A percentile compares a stretch with the other conserved stretches of the same genome.
phyloP scores from a whole-genome alignment of 2,797 vertebrate species.

The Melanotaenia maccullochi region DNA sequence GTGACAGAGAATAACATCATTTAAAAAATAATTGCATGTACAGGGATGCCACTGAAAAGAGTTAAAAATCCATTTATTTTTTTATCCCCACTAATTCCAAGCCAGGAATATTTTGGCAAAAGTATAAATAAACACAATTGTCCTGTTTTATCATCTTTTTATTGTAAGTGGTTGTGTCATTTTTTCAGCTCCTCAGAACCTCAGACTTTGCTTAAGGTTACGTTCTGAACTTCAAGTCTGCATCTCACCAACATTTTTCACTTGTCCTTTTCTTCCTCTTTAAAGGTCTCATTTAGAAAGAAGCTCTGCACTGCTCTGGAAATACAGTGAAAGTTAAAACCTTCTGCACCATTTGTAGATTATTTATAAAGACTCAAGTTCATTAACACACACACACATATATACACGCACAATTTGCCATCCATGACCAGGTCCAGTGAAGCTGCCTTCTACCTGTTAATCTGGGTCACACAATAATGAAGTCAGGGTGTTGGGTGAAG shows the following conservation, averaged over 20 bases:
- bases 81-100: no score
- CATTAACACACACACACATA: conserved; percentile 35
- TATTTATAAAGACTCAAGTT: conserved; percentile 53
- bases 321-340: conserved; percentile 29
- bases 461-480: conserved; percentile 62
- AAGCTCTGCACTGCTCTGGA: conserved; percentile 4
- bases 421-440: conserved; percentile 48
- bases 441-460: conserved; percentile 39
- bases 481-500: conserved; percentile 67
- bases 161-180: no score
- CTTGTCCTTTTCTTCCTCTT: neutral
- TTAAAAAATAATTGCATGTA: no score
- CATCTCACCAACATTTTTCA: neutral
- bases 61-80: no score
- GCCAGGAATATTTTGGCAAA: no score
- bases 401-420: conserved; percentile 32
- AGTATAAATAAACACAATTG: no score
- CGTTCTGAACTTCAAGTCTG: neutral
- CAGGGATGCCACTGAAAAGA: no score
- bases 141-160: no score
- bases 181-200: neutral
- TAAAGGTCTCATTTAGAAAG: neutral
- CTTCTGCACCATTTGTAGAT: conserved; percentile 22
- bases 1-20: no score
- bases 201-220: no score